Evolutionary conservation across 2,797 vertebrate species (phyloP).

Genomic region (Podarcis lilfordi): DNA sequence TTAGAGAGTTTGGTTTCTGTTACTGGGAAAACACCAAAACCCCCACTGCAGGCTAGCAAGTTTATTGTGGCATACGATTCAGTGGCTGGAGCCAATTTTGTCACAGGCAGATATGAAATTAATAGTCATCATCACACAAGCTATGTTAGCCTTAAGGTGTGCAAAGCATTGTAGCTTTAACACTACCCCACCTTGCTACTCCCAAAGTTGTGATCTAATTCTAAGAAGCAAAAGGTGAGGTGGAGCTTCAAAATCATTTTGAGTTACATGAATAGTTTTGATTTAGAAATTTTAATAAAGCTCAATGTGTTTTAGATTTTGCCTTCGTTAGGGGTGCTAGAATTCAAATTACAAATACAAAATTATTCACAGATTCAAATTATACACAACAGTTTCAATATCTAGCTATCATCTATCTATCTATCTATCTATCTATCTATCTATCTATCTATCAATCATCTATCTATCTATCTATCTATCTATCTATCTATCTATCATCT

Average conservation of each 20-base stretch:
- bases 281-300: not conserved
- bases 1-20: not conserved
- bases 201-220: not conserved
- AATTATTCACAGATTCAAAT: not conserved
- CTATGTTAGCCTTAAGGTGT: no score
- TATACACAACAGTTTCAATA: not conserved
- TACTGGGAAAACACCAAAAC: not conserved
- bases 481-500: no score
- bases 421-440: no score
- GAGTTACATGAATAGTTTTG: not conserved
- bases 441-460: no score
- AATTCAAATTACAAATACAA: not conserved
- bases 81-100: not conserved
- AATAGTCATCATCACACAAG: not conserved
- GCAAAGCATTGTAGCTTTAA: not conserved
- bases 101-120: not conserved
- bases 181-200: not conserved
- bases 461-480: no score
- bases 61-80: not conserved
- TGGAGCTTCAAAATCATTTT: not conserved
- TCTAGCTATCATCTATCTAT: no score
- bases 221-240: not conserved
- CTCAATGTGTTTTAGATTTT: not conserved
- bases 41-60: not conserved
- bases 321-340: no score